Percentiles rank a stretch among this genome's conserved stretches.
phyloP scores from a whole-genome alignment of 2,113 vertebrate genomes.

The Plecotus auritus region DNA sequence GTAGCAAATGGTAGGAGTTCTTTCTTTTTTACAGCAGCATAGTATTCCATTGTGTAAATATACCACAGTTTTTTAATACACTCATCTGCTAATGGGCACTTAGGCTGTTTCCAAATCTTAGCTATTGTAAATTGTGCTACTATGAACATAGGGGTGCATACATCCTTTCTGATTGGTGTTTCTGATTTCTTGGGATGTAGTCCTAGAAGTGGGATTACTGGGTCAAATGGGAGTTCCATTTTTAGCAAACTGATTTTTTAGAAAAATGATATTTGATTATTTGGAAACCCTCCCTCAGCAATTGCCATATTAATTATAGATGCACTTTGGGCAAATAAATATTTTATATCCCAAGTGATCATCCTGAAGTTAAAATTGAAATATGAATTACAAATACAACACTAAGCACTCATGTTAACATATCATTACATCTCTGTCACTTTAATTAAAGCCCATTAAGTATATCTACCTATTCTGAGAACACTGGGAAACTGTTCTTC shows the following conservation, averaged over 20 bases:
- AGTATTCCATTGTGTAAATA: no score
- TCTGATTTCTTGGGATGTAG: no score
- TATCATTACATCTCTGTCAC: not conserved
- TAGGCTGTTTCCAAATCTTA: no score
- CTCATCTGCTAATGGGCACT: no score
- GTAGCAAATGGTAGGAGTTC: no score
- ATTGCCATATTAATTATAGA: not conserved
- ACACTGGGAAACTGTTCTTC: not conserved
- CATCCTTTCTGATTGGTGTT: no score
- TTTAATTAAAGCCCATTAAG: slow-evolving; percentile 7
- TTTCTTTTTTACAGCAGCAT: no score
- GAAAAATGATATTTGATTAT: not conserved
- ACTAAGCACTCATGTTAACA: not conserved
- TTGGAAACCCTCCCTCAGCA: not conserved
- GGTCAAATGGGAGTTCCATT: no score
- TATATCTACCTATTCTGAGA: not conserved
- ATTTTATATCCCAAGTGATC: not conserved
- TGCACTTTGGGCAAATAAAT: not conserved
- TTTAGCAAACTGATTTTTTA: not conserved
- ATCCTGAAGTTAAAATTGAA: not conserved
- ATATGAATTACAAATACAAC: not conserved
- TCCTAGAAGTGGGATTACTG: no score
- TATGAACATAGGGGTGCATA: no score
- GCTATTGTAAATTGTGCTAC: no score
- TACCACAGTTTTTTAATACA: no score